These are phyloP conservation scores for Mylabris sibirica DNA, from an alignment of 2,888 invertebrate species.

Conservation along the genomic window DNA sequence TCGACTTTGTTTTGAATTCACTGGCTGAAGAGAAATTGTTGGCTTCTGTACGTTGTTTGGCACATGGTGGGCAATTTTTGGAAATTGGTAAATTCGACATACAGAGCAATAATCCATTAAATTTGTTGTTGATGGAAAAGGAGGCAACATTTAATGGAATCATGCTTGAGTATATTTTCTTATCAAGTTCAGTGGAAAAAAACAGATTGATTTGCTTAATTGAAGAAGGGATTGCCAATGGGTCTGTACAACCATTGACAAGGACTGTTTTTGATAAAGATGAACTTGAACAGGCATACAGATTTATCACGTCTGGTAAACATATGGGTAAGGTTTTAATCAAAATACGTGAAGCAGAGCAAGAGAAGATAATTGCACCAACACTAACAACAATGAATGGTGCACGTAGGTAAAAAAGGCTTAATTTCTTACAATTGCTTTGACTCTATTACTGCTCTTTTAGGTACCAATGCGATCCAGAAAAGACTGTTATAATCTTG, in stretches of 20 bases:
- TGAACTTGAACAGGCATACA: conserved; percentile 92
- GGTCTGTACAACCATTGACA: conserved; percentile 89
- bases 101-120: conserved; percentile 84
- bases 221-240: conserved; percentile 82
- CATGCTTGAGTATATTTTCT: conserved; percentile 75
- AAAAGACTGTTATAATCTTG: conserved; percentile 72
- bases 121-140: conserved; percentile 80
- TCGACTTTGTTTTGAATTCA: conserved; percentile 95
- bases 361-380: conserved; percentile 47
- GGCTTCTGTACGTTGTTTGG: conserved; percentile 92
- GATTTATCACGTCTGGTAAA: conserved; percentile 95
- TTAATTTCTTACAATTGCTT: conserved; percentile 59
- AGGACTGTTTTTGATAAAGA: conserved; percentile 84
- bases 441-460: not conserved
- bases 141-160: conserved; percentile 98
- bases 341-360: conserved; percentile 86
- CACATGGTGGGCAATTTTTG: conserved; percentile 91
- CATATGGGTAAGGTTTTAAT: conserved; percentile 97
- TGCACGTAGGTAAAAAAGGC: conserved; percentile 65
- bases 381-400: not conserved
- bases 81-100: conserved; percentile 94
- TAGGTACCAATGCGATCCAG: conserved; percentile 58
- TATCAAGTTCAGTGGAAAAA: conserved; percentile 79
- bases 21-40: conserved; percentile 94
- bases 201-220: conserved; percentile 67